These are phyloP conservation scores for Baccha elongata DNA, from an alignment of 2,888 invertebrate species.

Conservation along the genomic window DNA sequence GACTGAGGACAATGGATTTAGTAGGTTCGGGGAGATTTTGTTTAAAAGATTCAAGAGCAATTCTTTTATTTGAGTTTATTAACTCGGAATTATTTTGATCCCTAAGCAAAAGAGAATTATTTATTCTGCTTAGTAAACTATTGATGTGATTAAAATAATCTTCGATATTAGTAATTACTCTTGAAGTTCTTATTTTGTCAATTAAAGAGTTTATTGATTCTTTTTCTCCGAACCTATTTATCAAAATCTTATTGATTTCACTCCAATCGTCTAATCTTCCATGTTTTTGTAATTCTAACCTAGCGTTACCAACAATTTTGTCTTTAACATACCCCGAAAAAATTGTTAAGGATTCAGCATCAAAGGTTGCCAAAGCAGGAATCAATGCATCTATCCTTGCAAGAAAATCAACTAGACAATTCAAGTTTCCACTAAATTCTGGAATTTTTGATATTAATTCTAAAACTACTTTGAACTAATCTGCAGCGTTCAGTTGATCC, in stretches of 20 bases:
- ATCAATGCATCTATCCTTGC: too few relatives aligned
- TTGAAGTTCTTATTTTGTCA: too few relatives aligned
- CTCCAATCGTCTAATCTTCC: slow-evolving; percentile 8
- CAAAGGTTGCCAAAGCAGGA: too few relatives aligned
- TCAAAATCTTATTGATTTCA: neutral
- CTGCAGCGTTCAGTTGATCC: too few relatives aligned
- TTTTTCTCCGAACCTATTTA: neutral
- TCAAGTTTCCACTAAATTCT: too few relatives aligned
- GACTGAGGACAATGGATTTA: slow-evolving; percentile 12
- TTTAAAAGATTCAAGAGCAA: slow-evolving; percentile 16
- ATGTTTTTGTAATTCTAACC: slow-evolving; percentile 9
- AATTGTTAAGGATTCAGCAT: too few relatives aligned
- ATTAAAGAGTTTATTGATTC: too few relatives aligned
- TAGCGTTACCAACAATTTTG: slow-evolving; percentile 8
- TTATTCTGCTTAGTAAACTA: neutral
- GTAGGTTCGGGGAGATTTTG: slow-evolving; percentile 24
- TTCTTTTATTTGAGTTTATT: slow-evolving; percentile 15
- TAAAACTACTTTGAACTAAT: too few relatives aligned
- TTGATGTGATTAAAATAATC: too few relatives aligned
- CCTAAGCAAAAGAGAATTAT: neutral
- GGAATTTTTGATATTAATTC: too few relatives aligned
- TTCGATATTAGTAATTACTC: too few relatives aligned
- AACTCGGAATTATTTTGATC: neutral
- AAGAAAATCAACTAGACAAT: too few relatives aligned
- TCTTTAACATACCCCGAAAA: slow-evolving; percentile 6